Percentiles rank a stretch among this genome's conserved stretches.
These are phyloP conservation scores for Heterotilapia buettikoferi DNA, from an alignment of 2,113 vertebrate genomes.

Conservation along the genomic window DNA sequence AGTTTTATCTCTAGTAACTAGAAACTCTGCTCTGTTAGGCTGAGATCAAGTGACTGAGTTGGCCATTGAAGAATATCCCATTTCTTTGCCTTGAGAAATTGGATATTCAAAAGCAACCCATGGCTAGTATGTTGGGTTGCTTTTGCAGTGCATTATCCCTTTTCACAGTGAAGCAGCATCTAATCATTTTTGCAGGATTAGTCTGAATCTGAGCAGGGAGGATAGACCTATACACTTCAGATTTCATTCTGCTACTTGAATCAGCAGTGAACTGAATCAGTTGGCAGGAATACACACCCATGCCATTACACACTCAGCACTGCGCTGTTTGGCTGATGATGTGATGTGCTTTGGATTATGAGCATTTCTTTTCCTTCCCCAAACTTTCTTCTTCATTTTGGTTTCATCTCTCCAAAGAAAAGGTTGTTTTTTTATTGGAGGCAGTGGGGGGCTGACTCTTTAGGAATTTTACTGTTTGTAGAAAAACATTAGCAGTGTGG, in stretches of 20 bases:
- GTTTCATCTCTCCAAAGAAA: neutral
- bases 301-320: neutral
- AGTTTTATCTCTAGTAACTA: neutral
- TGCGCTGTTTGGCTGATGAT: neutral
- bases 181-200: neutral
- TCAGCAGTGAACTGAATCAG: neutral
- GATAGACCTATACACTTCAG: neutral
- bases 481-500: neutral
- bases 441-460: neutral
- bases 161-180: neutral
- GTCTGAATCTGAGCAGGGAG: neutral
- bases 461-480: neutral
- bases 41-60: neutral
- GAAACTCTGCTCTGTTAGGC: neutral
- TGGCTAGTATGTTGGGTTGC: fast-evolving
- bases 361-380: neutral
- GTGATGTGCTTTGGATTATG: neutral
- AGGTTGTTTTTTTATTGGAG: neutral
- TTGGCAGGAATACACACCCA: fast-evolving
- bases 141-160: neutral
- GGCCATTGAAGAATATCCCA: neutral
- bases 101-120: neutral
- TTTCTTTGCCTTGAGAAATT: neutral
- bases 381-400: neutral
- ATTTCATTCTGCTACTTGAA: neutral